Evolutionary conservation across 2,113 vertebrate genomes (phyloP), one percentile per base, ranked within the genome.

Genomic region (Genyomyrus donnyi): DNA sequence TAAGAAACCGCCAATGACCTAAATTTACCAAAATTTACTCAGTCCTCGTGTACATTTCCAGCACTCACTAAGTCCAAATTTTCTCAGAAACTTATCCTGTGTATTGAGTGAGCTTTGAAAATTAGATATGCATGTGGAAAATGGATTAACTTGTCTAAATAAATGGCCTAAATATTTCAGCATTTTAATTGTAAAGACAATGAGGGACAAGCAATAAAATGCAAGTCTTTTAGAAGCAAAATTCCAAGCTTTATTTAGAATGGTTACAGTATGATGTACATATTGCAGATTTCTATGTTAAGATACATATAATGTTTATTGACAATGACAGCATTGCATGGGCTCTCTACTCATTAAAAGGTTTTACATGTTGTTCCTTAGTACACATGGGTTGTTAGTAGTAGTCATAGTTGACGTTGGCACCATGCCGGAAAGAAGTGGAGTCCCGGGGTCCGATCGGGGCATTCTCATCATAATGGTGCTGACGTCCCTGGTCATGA

Each of bases 381-480:
- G 70, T 6, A 3, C 31, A 15, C 15, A 39, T 42, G 35, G 50
- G 7, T 39, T 10, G 49, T 93, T 95, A 99, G 91, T 98, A 98
- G 92, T 99, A 98, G 0, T 99, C 97, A 0, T 99, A 99, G 93
- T 99, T 99, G 92, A 98, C 97, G 0, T 96, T 93, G 13, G 98
- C 97, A 17, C 98, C 97, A 0, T 98, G 96, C 90, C 98, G 94
- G 93, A 97, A 96, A n/a, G 93, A 92, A 3, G 94, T 11, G 0
- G 95, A 92, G 85, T 96, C 94, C 5, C 92, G 94, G 0, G 98
- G 97, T 10, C 96, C 97, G 0, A 97, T 94, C 0, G 98, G 95
- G 0, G 97, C 50, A 5, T 99, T 98, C 87, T 98, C 98, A 1
- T 99, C 98, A 0, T 98, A 97, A 91, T 99, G 98, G 88, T 97